Percentiles rank a stretch among this genome's conserved stretches.
These are phyloP conservation scores for Limonius californicus DNA, from an alignment of 1,140 invertebrate genomes.

Conservation along the genomic window DNA sequence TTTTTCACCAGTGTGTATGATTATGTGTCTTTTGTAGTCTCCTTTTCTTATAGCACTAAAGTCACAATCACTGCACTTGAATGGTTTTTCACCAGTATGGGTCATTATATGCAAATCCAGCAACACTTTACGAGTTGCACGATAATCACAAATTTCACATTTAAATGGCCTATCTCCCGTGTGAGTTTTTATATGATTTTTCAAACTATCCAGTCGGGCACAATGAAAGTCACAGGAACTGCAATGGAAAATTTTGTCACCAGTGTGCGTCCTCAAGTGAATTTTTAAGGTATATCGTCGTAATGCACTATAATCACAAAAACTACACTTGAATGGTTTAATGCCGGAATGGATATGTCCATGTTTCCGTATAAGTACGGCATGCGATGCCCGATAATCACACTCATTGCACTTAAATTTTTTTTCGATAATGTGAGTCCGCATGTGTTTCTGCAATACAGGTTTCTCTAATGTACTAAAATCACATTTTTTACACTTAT, in stretches of 20 bases:
- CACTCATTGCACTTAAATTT: background rate
- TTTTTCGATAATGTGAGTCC: background rate
- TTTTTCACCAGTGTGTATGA: constrained; percentile 10
- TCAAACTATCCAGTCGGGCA: background rate
- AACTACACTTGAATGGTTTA: background rate
- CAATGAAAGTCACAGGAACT: background rate
- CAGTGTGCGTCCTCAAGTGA: constrained; percentile 2
- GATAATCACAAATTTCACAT: background rate
- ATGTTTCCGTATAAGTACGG: background rate
- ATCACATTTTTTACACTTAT: background rate
- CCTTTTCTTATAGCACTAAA: background rate
- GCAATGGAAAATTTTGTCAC: constrained; percentile 11
- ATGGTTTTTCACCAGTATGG: constrained; percentile 11
- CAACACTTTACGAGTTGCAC: background rate
- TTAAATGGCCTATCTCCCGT: constrained; percentile 3
- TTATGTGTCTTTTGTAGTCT: background rate
- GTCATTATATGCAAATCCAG: background rate
- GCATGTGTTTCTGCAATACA: background rate
- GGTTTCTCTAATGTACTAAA: background rate
- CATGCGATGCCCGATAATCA: background rate
- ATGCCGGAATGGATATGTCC: background rate
- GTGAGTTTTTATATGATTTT: constrained; percentile 1
- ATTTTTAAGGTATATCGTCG: constrained; percentile 4
- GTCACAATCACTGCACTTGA: background rate
- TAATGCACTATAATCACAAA: background rate